Percentiles rank a stretch among this genome's conserved stretches.
Evolutionary conservation across 2,113 vertebrate species (phyloP).

Genomic region (Hydrochoerus hydrochaeris): DNA sequence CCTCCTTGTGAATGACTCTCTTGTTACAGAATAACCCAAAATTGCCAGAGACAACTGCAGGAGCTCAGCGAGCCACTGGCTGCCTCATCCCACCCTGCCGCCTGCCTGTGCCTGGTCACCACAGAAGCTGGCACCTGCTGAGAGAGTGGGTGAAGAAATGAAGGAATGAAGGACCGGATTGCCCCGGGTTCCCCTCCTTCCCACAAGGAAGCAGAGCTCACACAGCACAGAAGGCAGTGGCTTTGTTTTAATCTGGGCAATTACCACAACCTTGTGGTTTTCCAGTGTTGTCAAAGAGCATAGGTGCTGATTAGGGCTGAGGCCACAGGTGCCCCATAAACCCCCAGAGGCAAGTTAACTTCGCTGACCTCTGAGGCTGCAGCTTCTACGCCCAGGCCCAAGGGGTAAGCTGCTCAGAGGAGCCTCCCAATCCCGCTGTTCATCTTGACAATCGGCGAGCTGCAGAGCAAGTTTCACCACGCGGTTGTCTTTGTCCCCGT

Average conservation of each 20-base stretch:
- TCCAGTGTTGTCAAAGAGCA: neutral
- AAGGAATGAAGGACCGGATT: neutral
- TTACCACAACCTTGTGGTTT: constrained; percentile 45
- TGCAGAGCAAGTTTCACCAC: neutral
- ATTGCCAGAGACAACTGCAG: neutral
- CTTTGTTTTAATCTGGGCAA: neutral
- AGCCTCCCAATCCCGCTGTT: neutral
- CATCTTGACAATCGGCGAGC: neutral
- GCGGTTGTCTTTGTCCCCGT: neutral
- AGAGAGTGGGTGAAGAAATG: neutral
- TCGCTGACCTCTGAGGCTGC: constrained; percentile 36
- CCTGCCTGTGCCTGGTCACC: no score
- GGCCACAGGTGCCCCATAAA: constrained; percentile 28
- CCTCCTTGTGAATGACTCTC: neutral
- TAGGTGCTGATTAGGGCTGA: constrained; percentile 43
- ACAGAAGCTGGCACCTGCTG: neutral
- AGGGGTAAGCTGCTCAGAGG: neutral
- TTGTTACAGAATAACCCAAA: neutral
- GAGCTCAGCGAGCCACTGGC: neutral
- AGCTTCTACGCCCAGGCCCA: neutral
- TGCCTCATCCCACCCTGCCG: neutral
- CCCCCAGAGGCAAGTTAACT: constrained; percentile 19
- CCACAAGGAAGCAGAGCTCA: neutral
- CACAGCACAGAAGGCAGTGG: neutral
- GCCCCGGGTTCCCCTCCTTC: neutral